These are phyloP conservation scores for Pseudorhombus dupliciocellatus DNA, from an alignment of 2,113 vertebrate species.

Conservation along the genomic window DNA sequence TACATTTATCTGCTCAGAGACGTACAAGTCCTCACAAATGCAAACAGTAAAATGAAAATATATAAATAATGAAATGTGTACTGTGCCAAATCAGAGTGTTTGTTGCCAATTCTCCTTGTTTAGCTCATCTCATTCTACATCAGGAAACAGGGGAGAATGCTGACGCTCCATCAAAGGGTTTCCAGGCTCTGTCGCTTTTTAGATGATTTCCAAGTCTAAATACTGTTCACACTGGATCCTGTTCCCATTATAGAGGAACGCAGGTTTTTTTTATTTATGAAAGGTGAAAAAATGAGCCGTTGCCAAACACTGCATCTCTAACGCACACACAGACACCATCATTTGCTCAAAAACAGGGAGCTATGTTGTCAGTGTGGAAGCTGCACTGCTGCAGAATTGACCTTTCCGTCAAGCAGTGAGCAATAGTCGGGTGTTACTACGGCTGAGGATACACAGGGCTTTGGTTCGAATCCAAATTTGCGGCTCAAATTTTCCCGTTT, in stretches of 20 bases:
- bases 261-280: background rate
- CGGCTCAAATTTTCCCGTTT: background rate
- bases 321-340: background rate
- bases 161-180: too few species aligned
- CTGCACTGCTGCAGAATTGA: conserved; percentile 28
- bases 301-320: too few species aligned
- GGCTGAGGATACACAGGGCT: background rate
- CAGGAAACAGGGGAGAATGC: too few species aligned
- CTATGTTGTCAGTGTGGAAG: conserved; percentile 26
- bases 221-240: background rate
- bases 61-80: too few species aligned
- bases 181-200: background rate
- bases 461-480: conserved; percentile 11
- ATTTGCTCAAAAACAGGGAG: conserved; percentile 11
- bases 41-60: too few species aligned
- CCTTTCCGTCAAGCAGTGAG: conserved; percentile 40
- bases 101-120: too few species aligned
- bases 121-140: too few species aligned
- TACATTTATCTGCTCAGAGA: too few species aligned
- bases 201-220: background rate
- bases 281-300: background rate
- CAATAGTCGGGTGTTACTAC: conserved; percentile 17
- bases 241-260: background rate
- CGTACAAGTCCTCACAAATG: too few species aligned
- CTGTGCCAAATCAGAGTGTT: too few species aligned